Percentiles rank a stretch among this genome's conserved stretches.
Conservation (phyloP, 2,888 invertebrate species). For the Amiota mariae region DNA sequence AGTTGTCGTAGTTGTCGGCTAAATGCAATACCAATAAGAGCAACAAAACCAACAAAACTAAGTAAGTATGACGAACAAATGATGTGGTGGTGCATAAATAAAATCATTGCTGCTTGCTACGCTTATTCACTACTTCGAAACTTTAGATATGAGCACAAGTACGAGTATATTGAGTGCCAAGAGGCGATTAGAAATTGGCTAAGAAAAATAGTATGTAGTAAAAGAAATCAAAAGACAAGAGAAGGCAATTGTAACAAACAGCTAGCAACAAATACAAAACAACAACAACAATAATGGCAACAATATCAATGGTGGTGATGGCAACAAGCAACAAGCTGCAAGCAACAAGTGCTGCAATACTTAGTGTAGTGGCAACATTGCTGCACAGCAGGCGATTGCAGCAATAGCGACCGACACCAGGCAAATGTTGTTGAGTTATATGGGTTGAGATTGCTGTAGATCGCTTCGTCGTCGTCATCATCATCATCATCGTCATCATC, state of each 20-base stretch:
- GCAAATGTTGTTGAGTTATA: slow-evolving; percentile 17
- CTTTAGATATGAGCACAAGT: slow-evolving; percentile 24
- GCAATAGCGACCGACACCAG: slow-evolving; percentile 44
- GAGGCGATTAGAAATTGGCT: slow-evolving; percentile 60
- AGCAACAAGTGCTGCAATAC: background rate
- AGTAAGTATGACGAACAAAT: slow-evolving; percentile 28
- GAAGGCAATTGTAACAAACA: slow-evolving; percentile 44
- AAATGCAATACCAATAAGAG: background rate
- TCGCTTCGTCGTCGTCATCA: background rate
- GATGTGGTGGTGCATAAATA: slow-evolving; percentile 9
- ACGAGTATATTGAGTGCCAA: slow-evolving; percentile 30
- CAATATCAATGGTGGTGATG: slow-evolving; percentile 4
- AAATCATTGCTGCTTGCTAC: background rate
- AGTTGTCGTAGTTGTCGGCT: background rate
- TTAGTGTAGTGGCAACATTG: no score
- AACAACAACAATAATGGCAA: slow-evolving; percentile 13
- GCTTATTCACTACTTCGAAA: background rate
- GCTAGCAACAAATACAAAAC: slow-evolving; percentile 31
- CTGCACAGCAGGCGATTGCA: background rate
- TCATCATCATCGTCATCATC: no score
- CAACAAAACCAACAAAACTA: slow-evolving; percentile 12
- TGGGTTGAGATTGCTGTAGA: background rate
- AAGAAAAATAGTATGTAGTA: slow-evolving; percentile 50
- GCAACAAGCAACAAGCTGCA: slow-evolving; percentile 6
- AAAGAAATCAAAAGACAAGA: slow-evolving; percentile 17